Base-by-base conservation (phyloP, 2,888 invertebrate genomes). In the Penaeus monodon region DNA sequence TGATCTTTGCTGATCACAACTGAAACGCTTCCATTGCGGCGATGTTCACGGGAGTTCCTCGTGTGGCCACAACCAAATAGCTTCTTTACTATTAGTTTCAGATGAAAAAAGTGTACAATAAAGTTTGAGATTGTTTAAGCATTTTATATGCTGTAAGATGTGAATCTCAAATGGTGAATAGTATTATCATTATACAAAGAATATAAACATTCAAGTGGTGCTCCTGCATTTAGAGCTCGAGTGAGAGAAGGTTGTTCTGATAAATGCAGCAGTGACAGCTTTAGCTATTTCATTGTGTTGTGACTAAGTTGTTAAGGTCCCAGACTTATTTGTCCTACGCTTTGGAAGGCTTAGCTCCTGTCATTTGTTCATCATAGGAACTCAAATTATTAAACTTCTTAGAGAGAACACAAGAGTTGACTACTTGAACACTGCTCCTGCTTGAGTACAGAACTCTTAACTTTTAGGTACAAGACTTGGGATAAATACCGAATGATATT, bases 181-280 rank as follows among this genome's bases (percentile, higher is more conserved):
- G 70, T 57, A 49, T 82, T 82, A 82, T 70, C 49, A 44, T 82
- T 63, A 73, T 82, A 63, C n/a, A 81, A 49, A 81, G 73, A 73
- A 73, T 73, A 73, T 38, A 44, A 44, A 79, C 44, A 73, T 79
- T 79, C 33, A 70, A 85, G 85, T 85, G 85, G 85, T 85, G 85
- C 85, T 85, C 79, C 78, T 79, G 79, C 85, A 85, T 85, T 85
- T 85, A 85, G 64, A 65, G 49, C 77, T 66, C 57, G 84, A 78
- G 66, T 84, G 78, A 63, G 63, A 78, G 65, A 84, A 49, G 65
- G 57, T 65, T 68, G 68, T 77, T 84, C 49, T 78, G 78, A 84
- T 78, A 84, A 64, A 49, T 57, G 66, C 64, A 49, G 78, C 76
- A 84, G 68, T 78, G 78, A 84, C 78, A 65, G 78, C 78, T 82